phyloP scores from a whole-genome alignment of 2,888 invertebrate species.

The Melanostoma scalare region DNA sequence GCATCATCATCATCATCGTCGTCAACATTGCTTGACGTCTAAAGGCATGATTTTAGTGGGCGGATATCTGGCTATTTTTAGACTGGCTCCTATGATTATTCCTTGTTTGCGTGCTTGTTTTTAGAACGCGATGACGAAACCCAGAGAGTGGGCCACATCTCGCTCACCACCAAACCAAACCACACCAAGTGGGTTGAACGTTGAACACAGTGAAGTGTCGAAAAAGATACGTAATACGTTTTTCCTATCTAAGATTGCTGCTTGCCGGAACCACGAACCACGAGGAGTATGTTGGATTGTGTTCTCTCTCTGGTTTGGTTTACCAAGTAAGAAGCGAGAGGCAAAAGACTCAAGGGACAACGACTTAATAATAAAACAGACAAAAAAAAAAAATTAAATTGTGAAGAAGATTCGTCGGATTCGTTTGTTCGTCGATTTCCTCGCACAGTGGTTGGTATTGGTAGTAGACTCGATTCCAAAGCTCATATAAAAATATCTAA shows the following conservation, averaged over 20 bases:
- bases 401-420: conserved; percentile 41
- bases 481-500: conserved; percentile 43
- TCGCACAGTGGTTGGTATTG: conserved; percentile 14
- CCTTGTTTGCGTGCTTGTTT: conserved; percentile 54
- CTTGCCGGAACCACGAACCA: conserved; percentile 55
- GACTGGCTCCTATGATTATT: conserved; percentile 59
- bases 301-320: background rate
- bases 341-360: background rate
- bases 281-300: conserved; percentile 12
- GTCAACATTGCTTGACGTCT: conserved; percentile 48
- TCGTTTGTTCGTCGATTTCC: conserved; percentile 55
- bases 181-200: conserved; percentile 57
- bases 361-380: background rate
- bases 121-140: conserved; percentile 61
- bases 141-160: conserved; percentile 32
- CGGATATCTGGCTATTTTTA: conserved; percentile 70
- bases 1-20: conserved; percentile 2
- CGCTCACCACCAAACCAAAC: conserved; percentile 40
- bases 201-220: conserved; percentile 55
- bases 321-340: background rate
- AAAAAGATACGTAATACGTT: conserved; percentile 36
- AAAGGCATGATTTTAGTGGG: conserved; percentile 69
- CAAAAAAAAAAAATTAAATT: conserved; percentile 27
- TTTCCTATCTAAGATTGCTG: background rate
- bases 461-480: conserved; percentile 19